These are phyloP conservation scores for Tenebrio molitor DNA, from an alignment of 1,140 invertebrate genomes.

Conservation along the genomic window DNA sequence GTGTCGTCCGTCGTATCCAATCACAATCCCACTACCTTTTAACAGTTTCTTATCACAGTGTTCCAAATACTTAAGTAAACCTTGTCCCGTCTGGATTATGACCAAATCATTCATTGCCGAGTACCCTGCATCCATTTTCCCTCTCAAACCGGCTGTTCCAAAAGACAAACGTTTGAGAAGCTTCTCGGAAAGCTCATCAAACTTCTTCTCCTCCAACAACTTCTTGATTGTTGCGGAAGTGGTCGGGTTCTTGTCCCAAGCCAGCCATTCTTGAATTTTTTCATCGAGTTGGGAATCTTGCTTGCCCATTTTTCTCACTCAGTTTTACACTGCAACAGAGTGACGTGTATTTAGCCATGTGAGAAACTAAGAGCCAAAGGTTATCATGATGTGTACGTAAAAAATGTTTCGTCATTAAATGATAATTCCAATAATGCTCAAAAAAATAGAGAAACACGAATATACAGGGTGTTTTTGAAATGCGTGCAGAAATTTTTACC, in stretches of 20 bases:
- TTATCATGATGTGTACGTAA: too few species aligned
- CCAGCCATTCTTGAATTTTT: conserved; percentile 75
- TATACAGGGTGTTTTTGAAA: too few species aligned
- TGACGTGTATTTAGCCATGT: too few species aligned
- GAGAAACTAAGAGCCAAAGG: too few species aligned
- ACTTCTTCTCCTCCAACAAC: conserved; percentile 69
- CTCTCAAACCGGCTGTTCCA: conserved; percentile 88
- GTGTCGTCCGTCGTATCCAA: conserved; percentile 96
- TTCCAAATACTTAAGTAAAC: conserved; percentile 85
- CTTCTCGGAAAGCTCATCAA: conserved; percentile 70
- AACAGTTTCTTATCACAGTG: conserved; percentile 69
- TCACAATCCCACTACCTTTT: conserved; percentile 80
- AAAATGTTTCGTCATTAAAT: too few species aligned
- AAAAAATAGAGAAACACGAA: too few species aligned
- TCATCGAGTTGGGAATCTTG: conserved; percentile 68
- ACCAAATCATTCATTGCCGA: conserved; percentile 97
- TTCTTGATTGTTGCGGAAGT: conserved; percentile 69
- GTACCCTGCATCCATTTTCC: conserved; percentile 93
- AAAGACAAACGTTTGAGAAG: conserved; percentile 76
- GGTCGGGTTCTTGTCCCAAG: conserved; percentile 71
- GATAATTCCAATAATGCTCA: too few species aligned
- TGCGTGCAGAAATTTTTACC: too few species aligned
- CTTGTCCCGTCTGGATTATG: conserved; percentile 96
- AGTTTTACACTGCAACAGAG: too few species aligned
- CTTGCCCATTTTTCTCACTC: conserved; percentile 53